A percentile compares a stretch with the other conserved stretches of the same genome.
Evolutionary conservation across 2,888 invertebrate species (phyloP).

Genomic region (Alviniconcha strummeri): DNA sequence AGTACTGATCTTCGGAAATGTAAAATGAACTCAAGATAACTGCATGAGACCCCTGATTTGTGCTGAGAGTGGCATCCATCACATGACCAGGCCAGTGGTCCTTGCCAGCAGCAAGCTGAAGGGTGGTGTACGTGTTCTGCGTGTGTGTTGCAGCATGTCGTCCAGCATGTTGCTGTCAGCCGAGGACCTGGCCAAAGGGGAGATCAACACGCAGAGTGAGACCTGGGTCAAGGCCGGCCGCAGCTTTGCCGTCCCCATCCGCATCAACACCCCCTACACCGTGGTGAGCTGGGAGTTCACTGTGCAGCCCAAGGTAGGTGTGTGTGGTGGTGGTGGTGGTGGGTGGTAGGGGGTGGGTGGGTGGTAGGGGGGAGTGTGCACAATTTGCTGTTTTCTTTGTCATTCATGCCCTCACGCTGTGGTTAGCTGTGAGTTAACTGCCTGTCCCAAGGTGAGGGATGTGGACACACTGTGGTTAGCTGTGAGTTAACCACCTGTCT

Average conservation of each 20-base stretch:
- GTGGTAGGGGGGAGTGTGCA: not conserved
- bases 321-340: not conserved
- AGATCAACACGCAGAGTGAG: constrained; percentile 61
- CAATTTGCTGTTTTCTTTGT: not conserved
- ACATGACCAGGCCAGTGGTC: too few species aligned
- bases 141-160: constrained; percentile 48
- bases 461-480: too few species aligned
- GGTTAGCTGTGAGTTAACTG: too few species aligned
- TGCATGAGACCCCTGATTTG: too few species aligned
- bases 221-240: constrained; percentile 69
- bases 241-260: constrained; percentile 67
- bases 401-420: too few species aligned
- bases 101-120: too few species aligned
- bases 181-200: constrained; percentile 58
- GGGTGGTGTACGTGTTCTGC: too few species aligned
- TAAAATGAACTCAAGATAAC: too few species aligned
- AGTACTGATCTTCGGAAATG: too few species aligned
- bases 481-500: too few species aligned
- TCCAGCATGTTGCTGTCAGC: constrained; percentile 55
- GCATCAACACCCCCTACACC: constrained; percentile 56
- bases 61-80: too few species aligned
- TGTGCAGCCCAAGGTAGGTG: constrained; percentile 70
- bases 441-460: too few species aligned
- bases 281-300: constrained; percentile 71
- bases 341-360: not conserved